Evolutionary conservation across 2,797 vertebrate species (phyloP).

Genomic region (Siniperca obscura): DNA sequence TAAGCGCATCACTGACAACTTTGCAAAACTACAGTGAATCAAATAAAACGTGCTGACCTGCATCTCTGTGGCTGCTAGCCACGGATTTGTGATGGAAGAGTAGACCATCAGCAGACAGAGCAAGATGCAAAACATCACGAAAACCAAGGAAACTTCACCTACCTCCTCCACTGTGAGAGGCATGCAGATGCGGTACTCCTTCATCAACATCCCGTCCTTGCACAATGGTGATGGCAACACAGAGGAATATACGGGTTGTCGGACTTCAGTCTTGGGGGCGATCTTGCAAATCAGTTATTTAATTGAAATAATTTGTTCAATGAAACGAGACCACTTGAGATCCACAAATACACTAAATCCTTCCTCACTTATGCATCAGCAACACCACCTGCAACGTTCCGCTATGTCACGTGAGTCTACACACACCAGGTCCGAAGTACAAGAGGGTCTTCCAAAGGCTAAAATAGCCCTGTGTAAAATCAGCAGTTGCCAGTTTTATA

Average conservation of each 20-base stretch:
- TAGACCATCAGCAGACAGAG: neutral
- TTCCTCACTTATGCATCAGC: constrained; percentile 46
- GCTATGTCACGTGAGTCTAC: constrained; percentile 23
- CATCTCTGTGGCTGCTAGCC: neutral
- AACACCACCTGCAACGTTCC: constrained; percentile 33
- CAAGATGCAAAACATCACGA: neutral
- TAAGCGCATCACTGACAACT: constrained; percentile 44
- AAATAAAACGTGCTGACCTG: neutral
- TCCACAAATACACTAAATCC: neutral
- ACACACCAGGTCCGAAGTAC: constrained; percentile 28
- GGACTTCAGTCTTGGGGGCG: constrained; percentile 17
- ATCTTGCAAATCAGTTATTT: constrained; percentile 17
- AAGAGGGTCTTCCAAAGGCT: neutral
- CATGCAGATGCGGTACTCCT: constrained; percentile 99
- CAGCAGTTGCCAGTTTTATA: neutral
- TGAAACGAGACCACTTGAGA: neutral
- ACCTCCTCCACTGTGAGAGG: constrained; percentile 98
- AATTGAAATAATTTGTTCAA: neutral
- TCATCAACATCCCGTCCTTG: constrained; percentile 91
- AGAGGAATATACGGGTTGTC: neutral
- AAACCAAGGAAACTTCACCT: constrained; percentile 71
- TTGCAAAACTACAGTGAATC: constrained; percentile 17
- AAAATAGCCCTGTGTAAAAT: neutral
- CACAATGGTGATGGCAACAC: constrained; percentile 13
- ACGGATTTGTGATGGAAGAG: neutral